Evolutionary conservation across 2,113 vertebrate genomes (phyloP), one percentile per base, ranked within the genome.

Genomic region (Spermophilus dauricus): DNA sequence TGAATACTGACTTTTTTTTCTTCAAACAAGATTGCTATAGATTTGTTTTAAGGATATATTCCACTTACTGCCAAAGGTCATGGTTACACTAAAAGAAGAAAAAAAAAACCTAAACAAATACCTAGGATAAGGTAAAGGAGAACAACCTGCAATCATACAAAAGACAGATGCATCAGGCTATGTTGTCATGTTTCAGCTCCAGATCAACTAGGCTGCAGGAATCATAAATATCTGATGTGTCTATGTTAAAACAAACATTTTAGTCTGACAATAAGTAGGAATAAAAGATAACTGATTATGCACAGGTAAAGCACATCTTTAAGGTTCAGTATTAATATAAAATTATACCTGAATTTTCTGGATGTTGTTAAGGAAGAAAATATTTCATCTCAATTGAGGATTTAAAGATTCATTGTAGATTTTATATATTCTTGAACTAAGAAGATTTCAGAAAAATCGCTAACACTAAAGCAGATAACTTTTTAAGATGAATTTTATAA

Each of bases 131-230:
- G 80, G 69, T 85, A 96, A 97, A 93, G 75, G 45, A 97, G 78
- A 98, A 86, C 45, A 95, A 93, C 56, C 61, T 96, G 61, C 76
- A 96, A 86, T 97, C 96, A 95, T 65, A 53, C 18, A 93, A n/a
- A 95, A 98, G 95, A 98, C 89, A 97, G 82, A 95, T 91, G 84
- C 37, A 96, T 97, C 95, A 97, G 86, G 61, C 8, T 96, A 77
- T 78, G 73, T 86, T 98, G 97, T 96, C 92, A 94, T 80, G 97
- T 97, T 98, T 98, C 96, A 98, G 81, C 77, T 96, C 28, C 42
- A 95, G 93, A 98, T 97, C 96, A 98, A 98, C 87, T 53, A 97
- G 86, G 80, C 91, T 98, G 72, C 83, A 97, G 73, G 58, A 98
- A 89, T 96, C 94, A 82, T 96, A 97, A 97, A 96, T 96, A 97